phyloP scores from a whole-genome alignment of 1,140 invertebrate genomes.

The Drosophila gunungcola region DNA sequence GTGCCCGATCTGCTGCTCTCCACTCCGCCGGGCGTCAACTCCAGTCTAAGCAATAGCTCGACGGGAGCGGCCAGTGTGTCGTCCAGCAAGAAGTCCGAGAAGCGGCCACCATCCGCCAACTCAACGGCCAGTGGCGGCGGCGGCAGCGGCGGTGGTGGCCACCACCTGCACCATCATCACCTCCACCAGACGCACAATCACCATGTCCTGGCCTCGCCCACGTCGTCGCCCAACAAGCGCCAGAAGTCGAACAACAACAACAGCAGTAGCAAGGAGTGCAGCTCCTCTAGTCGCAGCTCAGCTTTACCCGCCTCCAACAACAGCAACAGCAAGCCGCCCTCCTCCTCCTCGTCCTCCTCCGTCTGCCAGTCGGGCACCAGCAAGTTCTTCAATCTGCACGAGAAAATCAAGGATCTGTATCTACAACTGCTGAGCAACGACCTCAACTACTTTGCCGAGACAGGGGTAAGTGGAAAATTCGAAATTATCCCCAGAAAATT shows the following conservation, averaged over 20 bases:
- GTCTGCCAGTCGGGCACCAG: constrained; percentile 38
- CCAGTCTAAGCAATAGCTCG: constrained; percentile 56
- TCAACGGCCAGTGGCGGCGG: constrained; percentile 26
- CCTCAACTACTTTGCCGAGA: constrained; percentile 74
- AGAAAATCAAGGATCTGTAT: constrained; percentile 87
- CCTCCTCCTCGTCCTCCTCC: constrained; percentile 18
- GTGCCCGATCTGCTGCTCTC: constrained; percentile 79
- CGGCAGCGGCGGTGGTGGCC: constrained; percentile 13
- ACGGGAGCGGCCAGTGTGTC: constrained; percentile 42
- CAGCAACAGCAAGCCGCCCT: constrained; percentile 10
- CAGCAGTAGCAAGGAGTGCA: constrained; percentile 66
- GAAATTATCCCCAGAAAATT: no score
- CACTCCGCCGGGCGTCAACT: constrained; percentile 77
- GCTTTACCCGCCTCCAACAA: constrained; percentile 45
- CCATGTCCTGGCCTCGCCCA: constrained; percentile 70
- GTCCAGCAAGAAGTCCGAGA: constrained; percentile 70
- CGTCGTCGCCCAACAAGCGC: constrained; percentile 77
- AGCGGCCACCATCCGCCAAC: constrained; percentile 65
- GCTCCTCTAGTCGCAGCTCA: constrained; percentile 73
- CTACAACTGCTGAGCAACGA: constrained; percentile 77
- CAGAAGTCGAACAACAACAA: constrained; percentile 67
- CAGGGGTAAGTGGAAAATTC: constrained; percentile 66
- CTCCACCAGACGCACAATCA: constrained; percentile 62
- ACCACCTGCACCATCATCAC: constrained; percentile 64
- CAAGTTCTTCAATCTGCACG: constrained; percentile 86